These are phyloP conservation scores for Sinhomidia bicolor DNA, from an alignment of 2,888 invertebrate species.

Conservation along the genomic window DNA sequence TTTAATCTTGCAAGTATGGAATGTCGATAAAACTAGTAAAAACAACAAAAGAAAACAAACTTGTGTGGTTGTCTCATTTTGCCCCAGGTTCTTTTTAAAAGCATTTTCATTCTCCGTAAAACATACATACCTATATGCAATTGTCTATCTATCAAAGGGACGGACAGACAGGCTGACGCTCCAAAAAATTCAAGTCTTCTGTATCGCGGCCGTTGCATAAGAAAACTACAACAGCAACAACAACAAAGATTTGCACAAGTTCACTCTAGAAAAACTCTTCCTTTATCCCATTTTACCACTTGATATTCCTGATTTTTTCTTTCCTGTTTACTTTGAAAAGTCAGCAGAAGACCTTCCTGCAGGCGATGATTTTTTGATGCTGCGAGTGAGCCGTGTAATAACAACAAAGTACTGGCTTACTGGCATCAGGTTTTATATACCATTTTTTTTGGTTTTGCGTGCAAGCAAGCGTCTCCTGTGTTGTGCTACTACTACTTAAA, in stretches of 20 bases:
- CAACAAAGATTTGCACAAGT: conserved; percentile 33
- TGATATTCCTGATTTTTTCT: conserved; percentile 57
- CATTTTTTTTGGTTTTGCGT: not conserved
- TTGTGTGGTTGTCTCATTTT: too few relatives aligned
- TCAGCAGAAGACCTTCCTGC: conserved; percentile 70
- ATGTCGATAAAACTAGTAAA: too few relatives aligned
- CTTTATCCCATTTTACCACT: conserved; percentile 6
- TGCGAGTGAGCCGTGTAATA: conserved; percentile 6
- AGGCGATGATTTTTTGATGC: conserved; percentile 66
- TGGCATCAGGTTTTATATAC: conserved; percentile 28
- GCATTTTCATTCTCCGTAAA: too few relatives aligned
- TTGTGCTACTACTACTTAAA: not conserved
- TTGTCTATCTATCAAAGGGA: too few relatives aligned
- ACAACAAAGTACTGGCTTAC: conserved; percentile 33
- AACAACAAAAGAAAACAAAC: too few relatives aligned
- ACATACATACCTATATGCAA: too few relatives aligned
- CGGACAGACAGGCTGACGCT: too few relatives aligned
- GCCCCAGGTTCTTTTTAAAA: too few relatives aligned
- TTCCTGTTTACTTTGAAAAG: conserved; percentile 59
- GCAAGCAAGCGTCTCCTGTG: not conserved
- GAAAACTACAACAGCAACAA: not conserved
- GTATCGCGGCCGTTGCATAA: too few relatives aligned
- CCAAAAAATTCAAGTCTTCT: too few relatives aligned
- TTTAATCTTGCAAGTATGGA: too few relatives aligned
- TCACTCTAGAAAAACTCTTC: conserved; percentile 45